Evolutionary conservation across 1,140 invertebrate genomes (phyloP), one percentile per base, ranked within the genome.

Genomic region (Pseudomyrmex cubaensis): DNA sequence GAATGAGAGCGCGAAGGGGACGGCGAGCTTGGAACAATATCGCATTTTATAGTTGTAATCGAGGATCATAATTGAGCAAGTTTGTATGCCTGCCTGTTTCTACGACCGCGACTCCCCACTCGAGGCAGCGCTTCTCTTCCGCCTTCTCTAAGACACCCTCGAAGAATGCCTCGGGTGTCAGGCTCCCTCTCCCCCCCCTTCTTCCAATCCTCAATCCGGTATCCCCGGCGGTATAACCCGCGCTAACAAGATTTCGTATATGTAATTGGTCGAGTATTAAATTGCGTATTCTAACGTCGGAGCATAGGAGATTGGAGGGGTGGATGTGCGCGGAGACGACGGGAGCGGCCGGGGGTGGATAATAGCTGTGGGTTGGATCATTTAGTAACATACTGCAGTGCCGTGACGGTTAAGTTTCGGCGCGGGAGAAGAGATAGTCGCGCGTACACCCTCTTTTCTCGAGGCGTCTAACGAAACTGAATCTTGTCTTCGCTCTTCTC

Each of bases 181-280:
- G 84, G 54, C 89, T 87, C 87, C 82, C 90, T 85, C 70, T 78
- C 22, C 13, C 69, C 20, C 22, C 76, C 15, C 69, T n/a, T 17
- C 76, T 64, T 25, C 72, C 80, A 74, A 83, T 85, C 87, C 86
- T 82, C 66, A 73, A 84, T 87, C 80, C 85, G 87, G 88, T 89
- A 83, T 84, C 88, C 87, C 85, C 85, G 84, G 69, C 90, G 91
- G 87, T 93, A 93, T 94, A 93, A 94, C 93, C 93, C 87, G 90
- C 91, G 90, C 93, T 94, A 94, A 94, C 94, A 94, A 94, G 94
- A 94, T 94, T 94, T 94, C 93, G 93, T 94, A 93, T 92, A 94
- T 94, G 93, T 94, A 94, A 94, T 94, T 94, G 94, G 93, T 94
- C 90, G 93, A 92, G 92, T 94, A 94, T 94, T 94, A 94, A 94